Conservation (phyloP, 2,888 invertebrate species). For the Eristalis tenax region DNA sequence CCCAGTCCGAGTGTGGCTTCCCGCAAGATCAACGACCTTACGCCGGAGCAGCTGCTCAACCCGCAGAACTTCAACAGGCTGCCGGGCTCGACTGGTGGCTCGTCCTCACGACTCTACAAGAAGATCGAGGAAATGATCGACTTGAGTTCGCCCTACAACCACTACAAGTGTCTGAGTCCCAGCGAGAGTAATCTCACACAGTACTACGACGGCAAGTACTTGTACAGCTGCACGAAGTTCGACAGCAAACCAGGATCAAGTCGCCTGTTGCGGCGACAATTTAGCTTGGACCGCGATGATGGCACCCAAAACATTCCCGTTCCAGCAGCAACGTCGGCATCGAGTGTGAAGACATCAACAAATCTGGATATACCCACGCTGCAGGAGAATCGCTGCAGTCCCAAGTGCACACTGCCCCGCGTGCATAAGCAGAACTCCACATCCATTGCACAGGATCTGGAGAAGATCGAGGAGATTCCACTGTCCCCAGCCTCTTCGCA, state of each 20-base stretch:
- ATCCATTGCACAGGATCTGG: slow-evolving; percentile 86
- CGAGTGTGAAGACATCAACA: slow-evolving; percentile 75
- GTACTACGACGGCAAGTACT: slow-evolving; percentile 79
- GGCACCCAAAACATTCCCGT: slow-evolving; percentile 79
- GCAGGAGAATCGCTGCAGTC: slow-evolving; percentile 79
- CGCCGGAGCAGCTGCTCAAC: slow-evolving; percentile 79
- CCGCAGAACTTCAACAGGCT: slow-evolving; percentile 80
- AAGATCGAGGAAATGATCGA: slow-evolving; percentile 83
- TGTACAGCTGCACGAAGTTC: slow-evolving; percentile 76
- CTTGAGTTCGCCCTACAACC: slow-evolving; percentile 88
- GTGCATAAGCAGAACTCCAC: slow-evolving; percentile 87
- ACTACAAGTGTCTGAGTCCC: slow-evolving; percentile 87
- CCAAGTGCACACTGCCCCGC: slow-evolving; percentile 75
- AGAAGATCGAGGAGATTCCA: slow-evolving; percentile 87
- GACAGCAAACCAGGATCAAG: slow-evolving; percentile 81
- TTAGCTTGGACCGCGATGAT: slow-evolving; percentile 87
- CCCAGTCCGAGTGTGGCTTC: slow-evolving; percentile 77
- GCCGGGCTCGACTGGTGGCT: slow-evolving; percentile 78
- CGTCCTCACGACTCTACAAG: slow-evolving; percentile 80
- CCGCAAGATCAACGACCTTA: slow-evolving; percentile 80
- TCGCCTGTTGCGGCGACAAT: slow-evolving; percentile 85
- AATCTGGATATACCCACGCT: slow-evolving; percentile 79
- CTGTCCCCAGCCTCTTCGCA: slow-evolving; percentile 82
- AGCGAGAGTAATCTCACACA: slow-evolving; percentile 83
- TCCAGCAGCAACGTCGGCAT: slow-evolving; percentile 70